Percentiles rank a stretch among this genome's conserved stretches.
Evolutionary conservation across 1,140 invertebrate genomes (phyloP).

Genomic region (Acromyrmex heyeri): DNA sequence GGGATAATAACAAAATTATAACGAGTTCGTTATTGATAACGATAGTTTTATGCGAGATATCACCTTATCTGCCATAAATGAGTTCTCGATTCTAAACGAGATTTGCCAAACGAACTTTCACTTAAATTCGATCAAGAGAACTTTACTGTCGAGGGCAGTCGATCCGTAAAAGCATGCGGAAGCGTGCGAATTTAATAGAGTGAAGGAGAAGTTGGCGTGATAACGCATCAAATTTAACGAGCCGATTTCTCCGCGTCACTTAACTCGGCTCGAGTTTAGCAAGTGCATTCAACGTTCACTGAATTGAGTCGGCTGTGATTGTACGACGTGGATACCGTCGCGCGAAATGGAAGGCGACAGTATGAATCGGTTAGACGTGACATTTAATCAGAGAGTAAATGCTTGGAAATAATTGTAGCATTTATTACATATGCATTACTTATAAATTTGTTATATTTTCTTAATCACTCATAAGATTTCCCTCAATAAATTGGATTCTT

Average conservation of each 20-base stretch:
- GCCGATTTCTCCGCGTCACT: conserved; percentile 34
- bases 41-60: background rate
- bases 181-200: conserved; percentile 41
- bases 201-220: conserved; percentile 15
- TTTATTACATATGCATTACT: background rate
- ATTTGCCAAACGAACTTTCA: conserved; percentile 29
- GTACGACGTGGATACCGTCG: conserved; percentile 5
- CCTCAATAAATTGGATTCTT: background rate
- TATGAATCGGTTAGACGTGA: background rate
- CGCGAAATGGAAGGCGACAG: background rate
- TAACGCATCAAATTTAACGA: conserved; percentile 55
- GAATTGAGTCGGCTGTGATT: conserved; percentile 20
- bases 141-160: conserved; percentile 11
- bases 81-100: background rate
- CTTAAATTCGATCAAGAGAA: conserved; percentile 23
- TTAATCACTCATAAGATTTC: background rate
- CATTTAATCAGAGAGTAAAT: background rate
- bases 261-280: conserved; percentile 41
- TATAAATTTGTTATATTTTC: background rate
- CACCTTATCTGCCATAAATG: background rate
- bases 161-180: conserved; percentile 30
- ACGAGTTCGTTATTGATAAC: background rate
- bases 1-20: background rate
- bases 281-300: conserved; percentile 18
- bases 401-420: background rate